Conservation (phyloP, 2,888 invertebrate genomes). For the Hirtodrosophila trivittata region DNA sequence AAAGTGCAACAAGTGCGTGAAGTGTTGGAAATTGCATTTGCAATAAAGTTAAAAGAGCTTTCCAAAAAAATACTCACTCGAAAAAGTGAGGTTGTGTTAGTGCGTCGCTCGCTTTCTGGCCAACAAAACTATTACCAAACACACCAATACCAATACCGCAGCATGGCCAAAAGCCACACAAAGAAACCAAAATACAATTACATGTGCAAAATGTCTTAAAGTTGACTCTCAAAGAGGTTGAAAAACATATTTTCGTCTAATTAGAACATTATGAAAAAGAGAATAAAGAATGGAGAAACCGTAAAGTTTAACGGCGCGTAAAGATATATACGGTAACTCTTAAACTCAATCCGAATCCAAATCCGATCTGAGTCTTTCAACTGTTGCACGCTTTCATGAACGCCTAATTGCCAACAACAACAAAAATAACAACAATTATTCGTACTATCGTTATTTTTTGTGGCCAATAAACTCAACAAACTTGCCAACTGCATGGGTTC, state of each 20-base stretch:
- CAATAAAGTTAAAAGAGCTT: constrained; percentile 13
- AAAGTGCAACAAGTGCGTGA: constrained; percentile 54
- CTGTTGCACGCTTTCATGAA: constrained; percentile 73
- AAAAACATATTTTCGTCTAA: constrained; percentile 34
- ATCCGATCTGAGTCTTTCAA: constrained; percentile 15
- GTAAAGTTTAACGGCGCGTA: constrained; percentile 57
- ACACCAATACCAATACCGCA: constrained; percentile 45
- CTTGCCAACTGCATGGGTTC: constrained; percentile 65
- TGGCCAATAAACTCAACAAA: constrained; percentile 75
- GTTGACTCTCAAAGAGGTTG: constrained; percentile 18
- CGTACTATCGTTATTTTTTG: constrained; percentile 54
- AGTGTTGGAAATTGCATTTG: constrained; percentile 20
- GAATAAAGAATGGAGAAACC: constrained; percentile 33
- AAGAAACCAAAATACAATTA: constrained; percentile 29
- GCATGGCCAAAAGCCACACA: constrained; percentile 36
- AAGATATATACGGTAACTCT: constrained; percentile 37
- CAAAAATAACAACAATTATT: constrained; percentile 20
- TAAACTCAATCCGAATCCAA: constrained; percentile 13
- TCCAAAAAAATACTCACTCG: constrained; percentile 7
- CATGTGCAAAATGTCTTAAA: constrained; percentile 23
- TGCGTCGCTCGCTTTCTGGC: constrained; percentile 51
- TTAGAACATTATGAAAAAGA: constrained; percentile 61
- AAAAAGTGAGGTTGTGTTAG: constrained; percentile 77
- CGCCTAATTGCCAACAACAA: constrained; percentile 56
- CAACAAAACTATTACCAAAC: constrained; percentile 73